These are phyloP conservation scores for Antheraea assamensis DNA, from an alignment of 2,888 invertebrate species.

Conservation along the genomic window DNA sequence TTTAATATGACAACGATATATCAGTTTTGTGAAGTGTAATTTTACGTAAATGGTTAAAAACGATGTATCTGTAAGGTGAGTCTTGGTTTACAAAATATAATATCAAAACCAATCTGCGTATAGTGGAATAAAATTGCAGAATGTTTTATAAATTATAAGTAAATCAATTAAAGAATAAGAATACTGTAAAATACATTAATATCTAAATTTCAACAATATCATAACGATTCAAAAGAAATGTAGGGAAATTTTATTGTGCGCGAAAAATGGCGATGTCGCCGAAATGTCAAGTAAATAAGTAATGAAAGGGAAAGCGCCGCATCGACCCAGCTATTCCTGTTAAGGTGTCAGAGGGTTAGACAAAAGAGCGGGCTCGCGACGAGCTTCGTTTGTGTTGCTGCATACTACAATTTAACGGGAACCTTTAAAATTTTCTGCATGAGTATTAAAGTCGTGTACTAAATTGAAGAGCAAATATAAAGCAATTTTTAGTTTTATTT, in stretches of 20 bases:
- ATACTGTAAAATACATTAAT: neutral
- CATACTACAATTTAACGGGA: neutral
- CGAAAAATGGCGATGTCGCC: constrained; percentile 6
- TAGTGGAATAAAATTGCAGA: neutral
- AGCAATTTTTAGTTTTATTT: neutral
- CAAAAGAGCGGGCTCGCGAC: constrained; percentile 8
- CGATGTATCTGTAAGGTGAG: too few relatives aligned
- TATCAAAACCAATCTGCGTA: neutral
- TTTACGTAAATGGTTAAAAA: too few relatives aligned
- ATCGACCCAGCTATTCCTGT: constrained; percentile 15
- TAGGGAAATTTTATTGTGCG: constrained; percentile 9
- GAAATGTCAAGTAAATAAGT: constrained; percentile 13
- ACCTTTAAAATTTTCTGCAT: neutral
- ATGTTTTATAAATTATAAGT: neutral
- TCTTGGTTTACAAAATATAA: too few relatives aligned
- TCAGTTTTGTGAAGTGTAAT: too few relatives aligned
- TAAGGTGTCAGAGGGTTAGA: constrained; percentile 13
- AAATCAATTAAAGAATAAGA: neutral
- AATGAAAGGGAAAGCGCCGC: constrained; percentile 14
- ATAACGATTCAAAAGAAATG: neutral
- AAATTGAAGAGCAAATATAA: neutral
- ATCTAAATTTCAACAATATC: neutral
- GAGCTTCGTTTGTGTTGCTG: constrained; percentile 8
- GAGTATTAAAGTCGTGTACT: neutral
- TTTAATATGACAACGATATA: neutral